Conservation (phyloP, 2,113 vertebrate genomes). For the Phasianus colchicus region DNA sequence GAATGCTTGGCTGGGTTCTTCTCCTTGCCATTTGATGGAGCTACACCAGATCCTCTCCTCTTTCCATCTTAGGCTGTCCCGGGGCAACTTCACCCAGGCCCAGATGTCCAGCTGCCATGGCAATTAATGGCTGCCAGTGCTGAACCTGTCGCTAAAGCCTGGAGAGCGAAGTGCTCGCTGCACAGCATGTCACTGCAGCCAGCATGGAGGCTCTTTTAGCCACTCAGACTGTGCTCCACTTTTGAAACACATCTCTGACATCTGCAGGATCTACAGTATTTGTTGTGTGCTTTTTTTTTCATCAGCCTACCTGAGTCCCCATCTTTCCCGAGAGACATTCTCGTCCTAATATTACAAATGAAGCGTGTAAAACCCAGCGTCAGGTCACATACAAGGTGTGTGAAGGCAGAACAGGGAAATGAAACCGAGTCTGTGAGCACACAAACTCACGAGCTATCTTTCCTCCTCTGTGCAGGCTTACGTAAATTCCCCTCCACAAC, state of each 20-base stretch:
- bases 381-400: neutral
- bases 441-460: neutral
- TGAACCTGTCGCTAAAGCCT: neutral
- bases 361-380: neutral
- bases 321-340: neutral
- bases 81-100: neutral
- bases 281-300: neutral
- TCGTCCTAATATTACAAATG: neutral
- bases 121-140: neutral
- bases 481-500: neutral
- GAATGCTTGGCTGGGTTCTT: neutral
- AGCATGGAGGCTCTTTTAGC: neutral
- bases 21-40: neutral
- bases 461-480: neutral
- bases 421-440: neutral
- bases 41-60: neutral
- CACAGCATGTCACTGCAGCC: fast-evolving
- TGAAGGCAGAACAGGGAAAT: neutral
- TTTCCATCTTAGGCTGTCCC: neutral
- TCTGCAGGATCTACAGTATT: neutral
- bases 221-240: neutral
- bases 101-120: neutral
- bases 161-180: neutral
- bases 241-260: neutral
- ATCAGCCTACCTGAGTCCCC: neutral